A percentile compares a stretch with the other conserved stretches of the same genome.
Conservation (phyloP, 37 sponge, comb jelly and placozoan genomes). For the Beroe forskalii region DNA sequence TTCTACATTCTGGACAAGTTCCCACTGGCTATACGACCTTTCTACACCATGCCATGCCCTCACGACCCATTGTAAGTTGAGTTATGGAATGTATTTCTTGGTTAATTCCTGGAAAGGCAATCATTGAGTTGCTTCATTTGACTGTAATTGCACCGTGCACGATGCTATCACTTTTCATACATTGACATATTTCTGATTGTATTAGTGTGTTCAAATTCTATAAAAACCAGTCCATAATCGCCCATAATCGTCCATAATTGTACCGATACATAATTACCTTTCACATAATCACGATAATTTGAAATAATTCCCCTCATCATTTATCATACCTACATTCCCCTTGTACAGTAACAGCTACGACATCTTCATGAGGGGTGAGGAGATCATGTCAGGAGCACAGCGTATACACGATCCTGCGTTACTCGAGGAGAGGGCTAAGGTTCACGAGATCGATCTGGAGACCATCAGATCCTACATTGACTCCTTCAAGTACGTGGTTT, state of each 20-base stretch:
- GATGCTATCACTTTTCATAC: too few species aligned
- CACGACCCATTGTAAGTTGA: conserved; percentile 66
- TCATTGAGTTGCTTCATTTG: too few species aligned
- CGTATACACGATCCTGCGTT: conserved; percentile 95
- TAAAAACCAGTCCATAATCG: too few species aligned
- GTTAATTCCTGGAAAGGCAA: background rate
- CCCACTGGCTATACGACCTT: conserved; percentile 94
- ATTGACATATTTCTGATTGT: too few species aligned
- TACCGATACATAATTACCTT: too few species aligned
- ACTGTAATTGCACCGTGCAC: too few species aligned
- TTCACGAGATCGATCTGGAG: conserved; percentile 81
- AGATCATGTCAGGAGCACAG: conserved; percentile 98
- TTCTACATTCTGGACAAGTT: conserved; percentile 99
- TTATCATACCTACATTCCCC: background rate
- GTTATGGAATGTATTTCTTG: too few species aligned
- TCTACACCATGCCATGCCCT: conserved; percentile 99
- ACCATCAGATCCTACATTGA: conserved; percentile 98
- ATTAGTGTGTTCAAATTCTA: too few species aligned
- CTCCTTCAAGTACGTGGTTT: conserved; percentile 74
- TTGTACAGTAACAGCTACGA: conserved; percentile 92
- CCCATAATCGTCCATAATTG: too few species aligned
- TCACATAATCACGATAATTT: too few species aligned
- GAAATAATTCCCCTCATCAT: background rate
- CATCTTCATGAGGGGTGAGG: conserved; percentile 99
- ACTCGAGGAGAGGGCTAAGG: conserved; percentile 82